phyloP scores from a whole-genome alignment of 1,140 invertebrate species.

The Atopsyche davidsoni region DNA sequence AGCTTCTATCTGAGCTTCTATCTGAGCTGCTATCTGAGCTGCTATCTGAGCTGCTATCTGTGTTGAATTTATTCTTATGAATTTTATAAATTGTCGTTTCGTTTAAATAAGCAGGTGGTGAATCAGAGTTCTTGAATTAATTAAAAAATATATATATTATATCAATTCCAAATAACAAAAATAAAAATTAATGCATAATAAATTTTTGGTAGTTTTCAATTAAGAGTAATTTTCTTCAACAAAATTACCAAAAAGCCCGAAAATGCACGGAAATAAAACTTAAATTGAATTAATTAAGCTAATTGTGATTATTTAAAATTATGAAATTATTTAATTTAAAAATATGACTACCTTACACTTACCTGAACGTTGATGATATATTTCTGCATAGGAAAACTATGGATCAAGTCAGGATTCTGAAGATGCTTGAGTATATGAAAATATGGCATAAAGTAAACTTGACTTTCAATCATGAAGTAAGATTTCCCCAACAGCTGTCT shows the following conservation, averaged over 20 bases:
- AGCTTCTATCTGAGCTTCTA: too few relatives aligned
- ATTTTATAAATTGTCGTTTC: too few relatives aligned
- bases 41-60: too few relatives aligned
- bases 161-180: too few relatives aligned
- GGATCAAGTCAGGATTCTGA: conserved; percentile 45
- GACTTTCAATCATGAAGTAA: conserved; percentile 60
- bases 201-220: neutral
- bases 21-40: too few relatives aligned
- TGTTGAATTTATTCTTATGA: too few relatives aligned
- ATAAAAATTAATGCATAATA: too few relatives aligned
- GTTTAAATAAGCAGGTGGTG: too few relatives aligned
- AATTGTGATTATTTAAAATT: neutral
- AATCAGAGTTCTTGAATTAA: too few relatives aligned
- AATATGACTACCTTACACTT: conserved; percentile 13
- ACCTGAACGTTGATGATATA: conserved; percentile 55
- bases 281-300: neutral
- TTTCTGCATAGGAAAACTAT: conserved; percentile 52
- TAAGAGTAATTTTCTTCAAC: neutral
- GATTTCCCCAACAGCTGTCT: too few relatives aligned
- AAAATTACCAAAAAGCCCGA: conserved; percentile 28
- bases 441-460: conserved; percentile 66
- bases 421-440: conserved; percentile 56
- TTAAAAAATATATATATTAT: too few relatives aligned
- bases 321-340: neutral
- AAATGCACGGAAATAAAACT: conserved; percentile 6